A percentile compares a stretch with the other conserved stretches of the same genome.
phyloP scores from a whole-genome alignment of 2,888 invertebrate genomes.

The Eupithecia vulgata region DNA sequence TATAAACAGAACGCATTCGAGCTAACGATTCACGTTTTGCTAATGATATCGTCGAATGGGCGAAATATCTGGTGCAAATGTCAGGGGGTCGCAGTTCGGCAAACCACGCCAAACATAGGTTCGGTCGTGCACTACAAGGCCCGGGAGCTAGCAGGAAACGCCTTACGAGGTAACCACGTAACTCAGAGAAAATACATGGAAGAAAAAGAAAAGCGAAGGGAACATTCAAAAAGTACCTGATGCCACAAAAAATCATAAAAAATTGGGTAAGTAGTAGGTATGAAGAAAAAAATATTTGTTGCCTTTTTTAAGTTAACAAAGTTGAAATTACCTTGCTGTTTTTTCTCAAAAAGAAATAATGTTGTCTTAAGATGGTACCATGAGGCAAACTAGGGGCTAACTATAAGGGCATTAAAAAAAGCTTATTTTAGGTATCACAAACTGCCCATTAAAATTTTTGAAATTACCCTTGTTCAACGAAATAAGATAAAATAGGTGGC shows the following conservation, averaged over 20 bases:
- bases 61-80: constrained; percentile 42
- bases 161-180: not conserved
- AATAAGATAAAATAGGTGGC: too few species aligned
- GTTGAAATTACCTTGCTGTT: too few species aligned
- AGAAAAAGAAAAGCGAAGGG: not conserved
- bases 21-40: constrained; percentile 44
- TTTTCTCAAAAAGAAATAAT: too few species aligned
- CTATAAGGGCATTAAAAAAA: too few species aligned
- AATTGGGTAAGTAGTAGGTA: too few species aligned
- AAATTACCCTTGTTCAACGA: too few species aligned
- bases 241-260: too few species aligned
- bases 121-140: constrained; percentile 21
- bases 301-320: not conserved
- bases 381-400: too few species aligned
- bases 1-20: constrained; percentile 41
- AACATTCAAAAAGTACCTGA: too few species aligned
- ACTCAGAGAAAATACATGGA: not conserved
- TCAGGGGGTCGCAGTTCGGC: constrained; percentile 36
- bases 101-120: constrained; percentile 41
- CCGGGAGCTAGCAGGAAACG: constrained; percentile 1
- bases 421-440: too few species aligned
- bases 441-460: too few species aligned
- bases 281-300: not conserved
- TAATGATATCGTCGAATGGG: constrained; percentile 45
- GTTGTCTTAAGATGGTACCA: too few species aligned